phyloP scores from a whole-genome alignment of 2,888 invertebrate species.

The Drosophila vallismaia region DNA sequence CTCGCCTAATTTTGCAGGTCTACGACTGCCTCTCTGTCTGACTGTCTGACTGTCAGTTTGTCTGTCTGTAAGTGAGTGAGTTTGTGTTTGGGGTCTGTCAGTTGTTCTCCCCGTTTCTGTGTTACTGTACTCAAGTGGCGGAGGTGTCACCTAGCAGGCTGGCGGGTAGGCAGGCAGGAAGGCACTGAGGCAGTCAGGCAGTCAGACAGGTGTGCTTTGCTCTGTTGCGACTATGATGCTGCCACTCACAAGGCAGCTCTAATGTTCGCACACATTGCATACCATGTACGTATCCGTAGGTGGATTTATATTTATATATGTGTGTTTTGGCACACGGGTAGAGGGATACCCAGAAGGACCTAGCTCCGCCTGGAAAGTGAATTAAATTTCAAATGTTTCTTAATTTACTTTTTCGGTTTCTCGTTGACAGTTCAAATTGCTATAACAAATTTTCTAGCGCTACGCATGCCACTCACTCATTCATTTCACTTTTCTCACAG shows the following conservation, averaged over 20 bases:
- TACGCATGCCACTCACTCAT: constrained; percentile 71
- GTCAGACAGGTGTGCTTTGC: constrained; percentile 51
- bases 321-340: constrained; percentile 2
- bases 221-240: constrained; percentile 36
- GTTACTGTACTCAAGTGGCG: constrained; percentile 61
- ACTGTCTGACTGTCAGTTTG: neutral
- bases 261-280: constrained; percentile 27
- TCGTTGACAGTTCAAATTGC: constrained; percentile 79
- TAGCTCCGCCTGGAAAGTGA: constrained; percentile 61
- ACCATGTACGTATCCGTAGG: neutral
- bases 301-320: neutral
- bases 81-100: constrained; percentile 18
- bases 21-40: constrained; percentile 25
- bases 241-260: constrained; percentile 43
- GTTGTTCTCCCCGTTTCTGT: constrained; percentile 28
- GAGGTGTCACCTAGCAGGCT: constrained; percentile 59
- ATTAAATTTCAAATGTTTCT: constrained; percentile 79
- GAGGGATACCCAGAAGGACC: constrained; percentile 31
- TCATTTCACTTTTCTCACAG: constrained; percentile 54
- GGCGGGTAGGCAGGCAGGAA: constrained; percentile 51
- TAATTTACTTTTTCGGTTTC: constrained; percentile 79
- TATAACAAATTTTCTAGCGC: constrained; percentile 78
- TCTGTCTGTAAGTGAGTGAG: constrained; percentile 2
- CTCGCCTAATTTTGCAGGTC: constrained; percentile 76
- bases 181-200: constrained; percentile 64